Conservation (phyloP, 2,888 invertebrate species). For the Pseudoips prasinana region DNA sequence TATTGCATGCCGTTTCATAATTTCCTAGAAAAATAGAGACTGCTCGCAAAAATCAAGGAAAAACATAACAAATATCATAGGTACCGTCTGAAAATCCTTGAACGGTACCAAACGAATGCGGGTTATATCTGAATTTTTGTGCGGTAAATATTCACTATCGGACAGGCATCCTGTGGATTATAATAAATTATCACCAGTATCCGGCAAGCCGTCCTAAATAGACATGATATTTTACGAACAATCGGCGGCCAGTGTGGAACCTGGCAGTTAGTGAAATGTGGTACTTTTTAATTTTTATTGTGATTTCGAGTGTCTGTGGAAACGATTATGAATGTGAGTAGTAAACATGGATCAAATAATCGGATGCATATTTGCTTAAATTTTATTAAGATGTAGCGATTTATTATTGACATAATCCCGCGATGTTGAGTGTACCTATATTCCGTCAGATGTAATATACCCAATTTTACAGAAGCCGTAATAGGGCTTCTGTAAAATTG, state of each 20-base stretch:
- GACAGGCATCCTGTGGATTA: slow-evolving; percentile 62
- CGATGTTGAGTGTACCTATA: too few species aligned
- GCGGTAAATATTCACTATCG: slow-evolving; percentile 42
- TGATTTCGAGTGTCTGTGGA: slow-evolving; percentile 30
- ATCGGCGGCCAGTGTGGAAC: slow-evolving; percentile 7
- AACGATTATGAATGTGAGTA: slow-evolving; percentile 28
- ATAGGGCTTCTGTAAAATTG: too few species aligned
- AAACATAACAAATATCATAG: too few species aligned
- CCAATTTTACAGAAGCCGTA: too few species aligned
- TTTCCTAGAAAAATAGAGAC: too few species aligned
- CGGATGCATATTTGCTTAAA: too few species aligned
- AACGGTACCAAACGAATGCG: slow-evolving; percentile 23
- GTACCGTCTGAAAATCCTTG: slow-evolving; percentile 21
- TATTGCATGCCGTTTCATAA: too few species aligned
- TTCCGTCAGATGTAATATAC: too few species aligned
- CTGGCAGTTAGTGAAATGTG: slow-evolving; percentile 36
- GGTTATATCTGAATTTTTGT: slow-evolving; percentile 12
- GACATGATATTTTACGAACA: slow-evolving; percentile 9
- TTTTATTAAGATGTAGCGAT: too few species aligned
- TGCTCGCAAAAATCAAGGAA: too few species aligned
- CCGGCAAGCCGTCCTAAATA: slow-evolving; percentile 22
- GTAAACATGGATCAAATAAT: too few species aligned
- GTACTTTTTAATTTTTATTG: slow-evolving; percentile 35
- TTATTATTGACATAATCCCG: too few species aligned
- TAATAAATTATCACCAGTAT: slow-evolving; percentile 27